Base-by-base conservation (phyloP, 2,113 vertebrate species). In the Sander vitreus region DNA sequence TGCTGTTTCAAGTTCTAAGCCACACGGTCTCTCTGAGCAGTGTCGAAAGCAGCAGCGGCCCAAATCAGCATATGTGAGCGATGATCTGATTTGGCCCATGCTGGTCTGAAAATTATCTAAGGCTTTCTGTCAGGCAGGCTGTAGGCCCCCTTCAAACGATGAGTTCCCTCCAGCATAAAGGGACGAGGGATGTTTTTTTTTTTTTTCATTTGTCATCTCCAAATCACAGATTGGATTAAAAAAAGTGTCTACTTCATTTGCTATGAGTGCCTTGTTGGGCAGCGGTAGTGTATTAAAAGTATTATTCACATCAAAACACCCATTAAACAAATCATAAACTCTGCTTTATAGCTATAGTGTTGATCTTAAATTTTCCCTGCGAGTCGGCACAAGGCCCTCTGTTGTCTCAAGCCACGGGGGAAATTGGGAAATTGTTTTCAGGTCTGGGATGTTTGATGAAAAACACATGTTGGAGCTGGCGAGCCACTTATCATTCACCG, bases 361-460 rank as follows among this genome's bases (percentile, higher is more conserved):
- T 88, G 82, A 91, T 88, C 90, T 93, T 94, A 95, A 95, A 81
- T 95, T 96, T 95, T 96, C 93, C 93, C 89, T 83, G 91, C 85
- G 91, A 94, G 93, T 88, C 71, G 89, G 68, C 90, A 85, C 84
- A 78, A 93, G 92, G 93, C 92, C 90, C 88, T 84, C 90, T 86
- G 86, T 96, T 96, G 96, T 97, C 92, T 95, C 93, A 82, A 95
- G 96, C 96, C 96, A 93, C 94, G 91, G 93, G 93, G 96, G 96
- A 97, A 97, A 97, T 96, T 96, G 95, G 94, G 92, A 96, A 97
- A 96, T 96, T 95, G 95, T 96, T 97, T 97, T 95, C 95, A 96
- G 95, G 95, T 96, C 93, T 92, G 63, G 88, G 92, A 93, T 92
- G 84, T 94, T 90, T 96, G 96, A 97, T 97, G 92, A 96, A 95